Evolutionary conservation across 2,888 invertebrate species (phyloP).

Genomic region (Amphiduros pacificus): DNA sequence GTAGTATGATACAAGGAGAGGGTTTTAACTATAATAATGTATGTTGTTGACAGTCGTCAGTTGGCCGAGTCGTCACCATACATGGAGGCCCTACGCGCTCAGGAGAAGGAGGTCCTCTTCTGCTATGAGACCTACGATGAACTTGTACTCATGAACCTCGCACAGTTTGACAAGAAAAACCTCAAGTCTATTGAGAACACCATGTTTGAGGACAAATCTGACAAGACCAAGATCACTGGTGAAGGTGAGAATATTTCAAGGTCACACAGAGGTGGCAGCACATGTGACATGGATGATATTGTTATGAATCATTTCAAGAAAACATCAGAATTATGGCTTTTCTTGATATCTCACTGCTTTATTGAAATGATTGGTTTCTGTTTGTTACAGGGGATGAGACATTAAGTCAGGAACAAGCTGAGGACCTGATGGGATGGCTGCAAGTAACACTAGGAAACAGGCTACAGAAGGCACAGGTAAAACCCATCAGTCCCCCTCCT

Average conservation of each 20-base stretch:
- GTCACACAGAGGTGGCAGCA: neutral
- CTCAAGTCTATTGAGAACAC: constrained; percentile 92
- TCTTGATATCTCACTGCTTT: too few species aligned
- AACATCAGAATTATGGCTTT: too few species aligned
- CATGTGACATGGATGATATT: neutral
- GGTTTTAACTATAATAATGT: too few species aligned
- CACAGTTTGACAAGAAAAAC: constrained; percentile 75
- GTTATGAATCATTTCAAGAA: neutral
- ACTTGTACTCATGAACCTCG: constrained; percentile 85
- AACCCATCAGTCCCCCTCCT: too few species aligned
- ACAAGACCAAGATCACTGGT: neutral
- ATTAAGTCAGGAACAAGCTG: constrained; percentile 74
- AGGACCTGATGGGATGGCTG: constrained; percentile 78
- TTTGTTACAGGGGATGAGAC: neutral
- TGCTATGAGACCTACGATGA: constrained; percentile 98
- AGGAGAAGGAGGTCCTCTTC: constrained; percentile 87
- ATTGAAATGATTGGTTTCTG: neutral
- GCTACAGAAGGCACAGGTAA: constrained; percentile 75
- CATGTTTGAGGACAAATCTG: constrained; percentile 71
- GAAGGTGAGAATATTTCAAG: neutral
- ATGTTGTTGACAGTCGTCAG: constrained; percentile 72
- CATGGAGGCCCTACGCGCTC: constrained; percentile 86
- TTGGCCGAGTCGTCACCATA: constrained; percentile 94
- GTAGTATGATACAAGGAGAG: too few species aligned
- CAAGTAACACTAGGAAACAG: constrained; percentile 76